These are phyloP conservation scores for Dermatemys mawii DNA, from an alignment of 2,113 vertebrate species.

Conservation along the genomic window DNA sequence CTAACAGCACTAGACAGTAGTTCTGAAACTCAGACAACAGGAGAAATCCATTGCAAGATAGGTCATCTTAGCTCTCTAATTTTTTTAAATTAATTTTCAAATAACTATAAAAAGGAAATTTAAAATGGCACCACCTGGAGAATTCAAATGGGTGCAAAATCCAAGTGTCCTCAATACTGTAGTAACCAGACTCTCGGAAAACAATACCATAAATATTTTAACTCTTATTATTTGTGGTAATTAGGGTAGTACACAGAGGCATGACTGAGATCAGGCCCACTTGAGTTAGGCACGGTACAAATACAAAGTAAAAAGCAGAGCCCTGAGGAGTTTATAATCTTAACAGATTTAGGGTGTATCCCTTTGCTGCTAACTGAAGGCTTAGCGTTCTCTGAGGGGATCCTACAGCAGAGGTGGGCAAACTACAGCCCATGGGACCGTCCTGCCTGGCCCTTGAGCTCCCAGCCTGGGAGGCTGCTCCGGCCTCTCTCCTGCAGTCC, in stretches of 20 bases:
- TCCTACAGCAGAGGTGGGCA: no score
- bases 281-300: background rate
- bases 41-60: background rate
- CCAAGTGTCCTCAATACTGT: background rate
- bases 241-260: background rate
- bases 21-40: background rate
- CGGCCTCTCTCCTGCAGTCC: no score
- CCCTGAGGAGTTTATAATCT: background rate
- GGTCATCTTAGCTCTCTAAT: background rate
- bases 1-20: background rate
- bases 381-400: background rate
- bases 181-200: background rate
- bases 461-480: no score
- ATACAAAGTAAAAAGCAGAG: background rate
- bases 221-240: background rate
- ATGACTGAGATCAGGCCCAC: background rate
- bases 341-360: background rate
- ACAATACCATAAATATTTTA: background rate
- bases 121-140: background rate
- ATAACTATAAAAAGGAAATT: background rate
- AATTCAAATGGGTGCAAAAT: background rate
- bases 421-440: no score
- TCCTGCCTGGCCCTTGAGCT: no score
- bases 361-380: background rate
- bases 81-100: background rate